Evolutionary conservation across 1,140 invertebrate species (phyloP), one percentile per base, ranked within the genome.

Genomic region (Agraylea sexmaculata): DNA sequence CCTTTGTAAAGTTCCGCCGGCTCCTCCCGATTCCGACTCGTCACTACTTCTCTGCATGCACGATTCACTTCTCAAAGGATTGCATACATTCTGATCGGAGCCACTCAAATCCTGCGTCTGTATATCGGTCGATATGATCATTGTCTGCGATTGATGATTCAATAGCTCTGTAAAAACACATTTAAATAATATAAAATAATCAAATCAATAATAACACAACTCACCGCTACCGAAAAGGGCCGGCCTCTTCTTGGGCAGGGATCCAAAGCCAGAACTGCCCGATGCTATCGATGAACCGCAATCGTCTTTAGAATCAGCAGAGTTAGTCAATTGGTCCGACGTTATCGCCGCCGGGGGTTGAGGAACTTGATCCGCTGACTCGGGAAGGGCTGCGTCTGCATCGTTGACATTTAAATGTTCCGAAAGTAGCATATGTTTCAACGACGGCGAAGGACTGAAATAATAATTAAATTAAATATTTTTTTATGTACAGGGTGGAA

Each of bases 191-290:
- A 31, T 31, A 31, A 41, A 17, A 34, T 19, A 19, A 15, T 20
- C n/a, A 39, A 28, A 45, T n/a, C 29, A 25, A 12, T 11, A 3
- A 3, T n/a, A n/a, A 7, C n/a, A 25, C n/a, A 25, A 23, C 39
- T 37, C 29, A 49, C 47, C 47, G 55, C 73, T 70, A 47, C 63
- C 54, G 43, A 76, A 69, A 23, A 75, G 58, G 21, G 66, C 60
- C 47, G 73, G 68, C 62, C 78, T 73, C 58, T 82, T 82, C 54
- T 86, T 82, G 38, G 83, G 78, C 56, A 88, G 70, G 58, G 80
- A 85, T 37, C 83, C 82, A 63, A 87, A 87, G 53, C 83, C 81
- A 42, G 82, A 84, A 58, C 80, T 84, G 42, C 73, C 74, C 46
- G 77, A 81, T 23, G 80, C 78, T 51, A 83, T 77, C 47, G 78